Conservation (phyloP, 2,113 vertebrate genomes). For the Psilopsiagon aymara region DNA sequence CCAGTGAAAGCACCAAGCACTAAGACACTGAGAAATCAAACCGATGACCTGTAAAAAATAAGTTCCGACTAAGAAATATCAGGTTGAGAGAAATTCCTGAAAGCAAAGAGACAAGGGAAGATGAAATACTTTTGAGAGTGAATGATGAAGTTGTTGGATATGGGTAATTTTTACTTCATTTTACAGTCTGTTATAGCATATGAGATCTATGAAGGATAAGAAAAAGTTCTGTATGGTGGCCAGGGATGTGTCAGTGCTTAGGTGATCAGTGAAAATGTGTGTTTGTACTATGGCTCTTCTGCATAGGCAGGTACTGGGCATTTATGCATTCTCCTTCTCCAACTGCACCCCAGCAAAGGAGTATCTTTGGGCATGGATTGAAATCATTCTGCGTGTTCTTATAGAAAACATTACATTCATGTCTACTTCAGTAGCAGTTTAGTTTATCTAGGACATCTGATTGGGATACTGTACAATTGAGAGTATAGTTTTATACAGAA, state of each 20-base stretch:
- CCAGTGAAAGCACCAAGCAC: slow-evolving; percentile 32
- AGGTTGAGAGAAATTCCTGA: slow-evolving; percentile 38
- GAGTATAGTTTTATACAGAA: neutral
- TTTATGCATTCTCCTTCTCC: neutral
- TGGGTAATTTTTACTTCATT: slow-evolving; percentile 45
- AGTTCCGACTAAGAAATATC: slow-evolving; percentile 59
- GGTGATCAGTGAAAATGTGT: neutral
- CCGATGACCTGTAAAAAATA: slow-evolving; percentile 62
- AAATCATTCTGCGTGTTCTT: neutral
- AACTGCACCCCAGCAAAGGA: neutral
- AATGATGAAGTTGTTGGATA: slow-evolving; percentile 42
- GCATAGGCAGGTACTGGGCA: neutral
- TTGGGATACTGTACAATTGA: neutral
- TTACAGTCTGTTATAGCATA: slow-evolving; percentile 27
- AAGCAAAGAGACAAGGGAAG: slow-evolving; percentile 30
- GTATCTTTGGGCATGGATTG: neutral
- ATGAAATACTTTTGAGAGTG: slow-evolving; percentile 47
- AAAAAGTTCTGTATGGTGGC: neutral
- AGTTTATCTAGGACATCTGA: neutral
- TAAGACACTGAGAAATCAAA: slow-evolving; percentile 48
- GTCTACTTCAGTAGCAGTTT: neutral
- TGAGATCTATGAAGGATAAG: slow-evolving; percentile 5
- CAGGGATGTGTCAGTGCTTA: neutral
- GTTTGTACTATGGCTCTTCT: neutral
- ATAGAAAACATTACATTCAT: neutral